Evolutionary conservation across 1,140 invertebrate species (phyloP).

Genomic region (Phymastichus coffea): DNA sequence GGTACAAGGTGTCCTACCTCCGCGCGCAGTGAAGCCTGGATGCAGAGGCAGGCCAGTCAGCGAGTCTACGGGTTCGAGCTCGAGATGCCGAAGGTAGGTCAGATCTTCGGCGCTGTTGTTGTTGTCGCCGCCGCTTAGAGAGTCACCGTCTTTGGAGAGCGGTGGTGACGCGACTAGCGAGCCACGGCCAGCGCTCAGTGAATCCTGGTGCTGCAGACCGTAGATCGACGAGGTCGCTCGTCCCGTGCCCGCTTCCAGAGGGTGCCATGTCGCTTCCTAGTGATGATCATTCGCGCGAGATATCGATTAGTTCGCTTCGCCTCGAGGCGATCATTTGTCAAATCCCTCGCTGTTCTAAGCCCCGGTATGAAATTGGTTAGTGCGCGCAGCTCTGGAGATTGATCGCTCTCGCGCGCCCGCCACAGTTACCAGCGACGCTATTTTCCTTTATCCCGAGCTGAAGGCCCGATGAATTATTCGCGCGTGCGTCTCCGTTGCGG

Average conservation of each 20-base stretch:
- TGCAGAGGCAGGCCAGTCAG: constrained; percentile 44
- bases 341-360: too few relatives aligned
- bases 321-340: too few relatives aligned
- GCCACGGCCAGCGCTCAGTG: neutral
- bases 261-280: constrained; percentile 58
- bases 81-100: constrained; percentile 73
- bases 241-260: constrained; percentile 51
- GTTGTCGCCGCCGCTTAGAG: constrained; percentile 39
- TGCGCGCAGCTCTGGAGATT: too few relatives aligned
- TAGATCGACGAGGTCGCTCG: constrained; percentile 33
- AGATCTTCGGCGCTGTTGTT: constrained; percentile 56
- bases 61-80: constrained; percentile 69
- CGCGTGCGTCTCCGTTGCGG: too few relatives aligned
- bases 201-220: neutral
- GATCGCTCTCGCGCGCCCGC: too few relatives aligned
- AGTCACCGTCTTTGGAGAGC: constrained; percentile 48
- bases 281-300: too few relatives aligned
- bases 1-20: constrained; percentile 81
- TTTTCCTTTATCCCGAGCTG: too few relatives aligned
- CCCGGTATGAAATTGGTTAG: too few relatives aligned
- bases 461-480: too few relatives aligned
- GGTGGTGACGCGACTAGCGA: constrained; percentile 42
- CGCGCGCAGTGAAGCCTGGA: constrained; percentile 51
- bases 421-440: too few relatives aligned
- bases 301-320: too few relatives aligned